phyloP scores from a whole-genome alignment of 2,797 vertebrate species.

The Hipposideros larvatus region DNA sequence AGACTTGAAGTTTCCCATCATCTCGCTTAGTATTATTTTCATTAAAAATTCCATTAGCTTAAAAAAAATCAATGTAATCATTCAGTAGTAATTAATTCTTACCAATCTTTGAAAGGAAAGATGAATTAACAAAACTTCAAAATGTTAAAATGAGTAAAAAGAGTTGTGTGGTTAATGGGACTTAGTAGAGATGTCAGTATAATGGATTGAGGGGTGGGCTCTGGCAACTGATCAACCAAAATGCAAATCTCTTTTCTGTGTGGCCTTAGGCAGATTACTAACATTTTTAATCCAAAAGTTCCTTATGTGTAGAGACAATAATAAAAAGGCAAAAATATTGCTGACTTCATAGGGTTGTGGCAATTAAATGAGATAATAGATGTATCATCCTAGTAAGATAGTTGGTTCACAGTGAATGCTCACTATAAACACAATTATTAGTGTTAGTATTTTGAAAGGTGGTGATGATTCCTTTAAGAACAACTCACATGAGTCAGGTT shows the following conservation, averaged over 20 bases:
- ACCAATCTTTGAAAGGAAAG: constrained; percentile 65
- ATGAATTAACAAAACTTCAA: constrained; percentile 74
- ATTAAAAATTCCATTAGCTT: constrained; percentile 84
- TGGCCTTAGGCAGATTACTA: not conserved
- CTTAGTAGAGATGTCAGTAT: not conserved
- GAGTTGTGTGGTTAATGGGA: constrained; percentile 27
- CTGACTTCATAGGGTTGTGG: too few relatives aligned
- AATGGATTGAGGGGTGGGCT: not conserved
- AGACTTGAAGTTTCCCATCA: constrained; percentile 44
- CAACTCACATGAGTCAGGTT: not conserved
- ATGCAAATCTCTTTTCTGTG: not conserved
- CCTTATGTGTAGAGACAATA: not conserved
- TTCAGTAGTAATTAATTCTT: constrained; percentile 83
- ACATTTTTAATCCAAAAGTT: not conserved
- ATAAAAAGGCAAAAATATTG: not conserved
- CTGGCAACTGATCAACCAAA: not conserved
- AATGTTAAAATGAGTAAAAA: constrained; percentile 63
- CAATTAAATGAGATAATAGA: not conserved
- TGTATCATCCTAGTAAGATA: not conserved
- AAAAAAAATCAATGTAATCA: constrained; percentile 81
- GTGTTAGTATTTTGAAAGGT: not conserved
- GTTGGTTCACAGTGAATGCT: not conserved
- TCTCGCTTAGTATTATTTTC: constrained; percentile 78
- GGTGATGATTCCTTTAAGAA: not conserved
- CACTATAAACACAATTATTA: not conserved